Percentiles rank a stretch among this genome's conserved stretches.
Evolutionary conservation across 2,888 invertebrate species (phyloP).

Genomic region (Belgica antarctica): DNA sequence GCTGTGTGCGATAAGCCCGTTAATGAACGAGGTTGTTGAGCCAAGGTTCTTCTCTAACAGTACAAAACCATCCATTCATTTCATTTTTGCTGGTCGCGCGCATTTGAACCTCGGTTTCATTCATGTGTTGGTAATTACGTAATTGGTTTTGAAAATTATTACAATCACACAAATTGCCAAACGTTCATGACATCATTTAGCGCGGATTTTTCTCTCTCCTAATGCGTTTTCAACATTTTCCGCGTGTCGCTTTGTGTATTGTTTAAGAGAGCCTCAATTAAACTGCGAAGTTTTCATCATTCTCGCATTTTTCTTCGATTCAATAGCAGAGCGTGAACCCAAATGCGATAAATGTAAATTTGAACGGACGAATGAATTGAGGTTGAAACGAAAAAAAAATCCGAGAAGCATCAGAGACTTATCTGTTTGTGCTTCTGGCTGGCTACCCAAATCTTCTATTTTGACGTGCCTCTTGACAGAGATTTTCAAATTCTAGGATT

Average conservation of each 20-base stretch:
- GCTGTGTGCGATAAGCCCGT: slow-evolving; percentile 43
- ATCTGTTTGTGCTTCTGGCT: no score
- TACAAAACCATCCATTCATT: slow-evolving; percentile 33
- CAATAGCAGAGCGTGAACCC: no score
- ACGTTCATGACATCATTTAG: slow-evolving; percentile 42
- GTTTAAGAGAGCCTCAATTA: background rate
- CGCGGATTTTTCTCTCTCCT: slow-evolving; percentile 21
- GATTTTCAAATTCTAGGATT: no score
- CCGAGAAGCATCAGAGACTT: no score
- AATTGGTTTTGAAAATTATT: slow-evolving; percentile 41
- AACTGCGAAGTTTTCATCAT: background rate
- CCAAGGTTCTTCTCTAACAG: slow-evolving; percentile 44
- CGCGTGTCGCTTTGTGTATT: background rate
- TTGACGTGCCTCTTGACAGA: no score
- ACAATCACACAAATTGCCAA: slow-evolving; percentile 38
- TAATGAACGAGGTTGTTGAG: slow-evolving; percentile 43
- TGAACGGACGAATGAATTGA: no score
- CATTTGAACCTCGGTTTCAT: background rate
- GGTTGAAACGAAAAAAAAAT: no score
- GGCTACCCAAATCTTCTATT: no score
- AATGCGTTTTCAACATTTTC: slow-evolving; percentile 16
- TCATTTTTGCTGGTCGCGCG: background rate
- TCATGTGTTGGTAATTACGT: slow-evolving; percentile 32
- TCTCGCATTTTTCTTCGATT: no score
- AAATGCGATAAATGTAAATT: no score